Evolutionary conservation across 23 tunicate genomes (phyloP), one percentile per base, ranked within the genome.

Genomic region (Trididemnum nubilum): DNA sequence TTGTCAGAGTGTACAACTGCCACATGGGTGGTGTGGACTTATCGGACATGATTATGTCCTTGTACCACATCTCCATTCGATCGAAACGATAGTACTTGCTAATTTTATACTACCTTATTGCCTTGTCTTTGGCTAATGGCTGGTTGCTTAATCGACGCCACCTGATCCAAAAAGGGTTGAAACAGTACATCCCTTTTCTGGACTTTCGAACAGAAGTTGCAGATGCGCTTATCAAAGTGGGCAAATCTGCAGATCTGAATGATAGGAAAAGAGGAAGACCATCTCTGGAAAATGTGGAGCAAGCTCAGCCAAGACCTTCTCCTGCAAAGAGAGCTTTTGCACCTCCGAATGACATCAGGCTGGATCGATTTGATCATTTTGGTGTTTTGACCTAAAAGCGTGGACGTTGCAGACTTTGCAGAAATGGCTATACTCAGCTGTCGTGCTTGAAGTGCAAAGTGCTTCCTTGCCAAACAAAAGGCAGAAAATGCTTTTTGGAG

Each of bases 191-290:
- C 33, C 4, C 79, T n/a, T 24, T 74, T 12, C 79, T 74, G 2
- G 79, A 74, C 31, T 74, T 74, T 49, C 79, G 79, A 19, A 23
- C 79, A 26, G 63, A 74, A 39, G 79, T 36, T 36, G 79, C 79
- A 74, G 63, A 37, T 74, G 74, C 37, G 25, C 38, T 69, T 21
- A 69, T 33, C 38, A 29, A 30, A 33, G 74, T 33, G 9, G 74
- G 74, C 7, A 69, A 69, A 29, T 33, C 44, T 71, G 76, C 76
- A 33, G 44, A 71, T 30, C 5, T 71, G 54, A 44, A 9, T 9
- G 9, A 15, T 44, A 44, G 15, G 15, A 44, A 44, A 15, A 44
- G 54, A 15, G 54, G 54, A 9, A 44, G 54, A 44, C 54, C 54
- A 7, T 44, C 54, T 7, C 54, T 44, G 9, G 54, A 44, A 9